Conservation (phyloP, 2,113 vertebrate genomes). For the Oryzias curvinotus region DNA sequence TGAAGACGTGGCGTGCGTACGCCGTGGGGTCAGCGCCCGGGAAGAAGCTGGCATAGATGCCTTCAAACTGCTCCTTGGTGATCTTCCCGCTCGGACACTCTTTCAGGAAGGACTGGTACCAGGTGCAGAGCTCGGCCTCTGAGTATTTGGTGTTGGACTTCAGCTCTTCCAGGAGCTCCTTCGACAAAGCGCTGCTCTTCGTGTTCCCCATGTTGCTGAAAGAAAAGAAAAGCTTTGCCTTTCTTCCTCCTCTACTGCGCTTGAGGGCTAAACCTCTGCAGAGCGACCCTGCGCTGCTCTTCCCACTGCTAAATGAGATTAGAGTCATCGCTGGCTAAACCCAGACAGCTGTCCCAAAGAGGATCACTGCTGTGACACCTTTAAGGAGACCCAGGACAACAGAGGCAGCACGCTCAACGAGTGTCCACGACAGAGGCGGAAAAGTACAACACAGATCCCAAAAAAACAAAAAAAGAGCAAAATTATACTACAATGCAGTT, state of each 20-base stretch:
- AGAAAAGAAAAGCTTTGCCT: not conserved
- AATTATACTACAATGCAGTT: no score
- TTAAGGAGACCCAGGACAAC: conserved; percentile 24
- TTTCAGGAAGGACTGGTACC: conserved; percentile 84
- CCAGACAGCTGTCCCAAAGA: conserved; percentile 75
- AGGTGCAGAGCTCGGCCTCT: conserved; percentile 75
- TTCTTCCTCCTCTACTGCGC: conserved; percentile 1
- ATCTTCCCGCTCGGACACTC: conserved; percentile 82
- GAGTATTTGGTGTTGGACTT: conserved; percentile 82
- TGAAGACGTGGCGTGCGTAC: conserved; percentile 81
- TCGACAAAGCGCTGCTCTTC: conserved; percentile 81
- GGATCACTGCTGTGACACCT: conserved; percentile 68
- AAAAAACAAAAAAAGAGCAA: no score
- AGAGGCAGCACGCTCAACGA: not conserved
- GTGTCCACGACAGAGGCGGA: no score
- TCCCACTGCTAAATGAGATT: conserved; percentile 63
- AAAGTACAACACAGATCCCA: no score
- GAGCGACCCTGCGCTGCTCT: conserved; percentile 1
- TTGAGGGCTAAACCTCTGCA: conserved; percentile 25
- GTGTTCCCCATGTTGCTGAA: conserved; percentile 77
- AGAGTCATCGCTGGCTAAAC: conserved; percentile 72
- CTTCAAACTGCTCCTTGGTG: conserved; percentile 79
- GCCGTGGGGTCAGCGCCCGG: conserved; percentile 77
- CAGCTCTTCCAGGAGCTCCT: conserved; percentile 80
- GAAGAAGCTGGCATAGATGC: conserved; percentile 84